Evolutionary conservation across 2,888 invertebrate species (phyloP), one percentile per base, ranked within the genome.

Genomic region (Papilio demoleus): DNA sequence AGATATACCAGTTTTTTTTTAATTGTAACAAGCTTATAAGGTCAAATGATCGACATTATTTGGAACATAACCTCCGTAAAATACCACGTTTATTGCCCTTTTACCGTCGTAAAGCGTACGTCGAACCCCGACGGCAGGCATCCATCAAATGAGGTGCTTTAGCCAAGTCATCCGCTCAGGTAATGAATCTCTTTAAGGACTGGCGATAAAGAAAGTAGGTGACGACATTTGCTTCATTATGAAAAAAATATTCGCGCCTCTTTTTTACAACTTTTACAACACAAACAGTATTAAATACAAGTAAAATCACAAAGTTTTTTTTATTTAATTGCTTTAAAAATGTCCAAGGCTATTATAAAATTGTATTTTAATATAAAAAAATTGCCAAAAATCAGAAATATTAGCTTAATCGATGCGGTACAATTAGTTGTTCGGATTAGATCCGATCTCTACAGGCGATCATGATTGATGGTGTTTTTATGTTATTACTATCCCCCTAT

Each of bases 381-480:
- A 11, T 47, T 5, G n/a, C n/a, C 27, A 31, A 17, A 31, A 56
- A 56, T 56, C 17, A 56, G 4, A n/a, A 12, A n/a, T 82, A 81
- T 83, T 81, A 82, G 74, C 77, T 80, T 80, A 82, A 86, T 86
- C 87, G 84, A 83, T 84, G 83, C 79, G 78, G 78, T 82, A 79
- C 78, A 86, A 90, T 90, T 90, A 89, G 85, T 79, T 80, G 79
- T 74, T 80, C 79, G 75, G 80, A 82, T 81, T 74, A 74, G 72
- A 70, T 67, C 73, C 78, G 77, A 72, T 74, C 75, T 72, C 71
- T 69, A 72, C 77, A 78, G 82, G 75, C 79, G 79, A 83, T 81
- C 86, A 88, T 91, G 91, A 91, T 90, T 88, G 89, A 91, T 91
- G 87, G 74, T 78, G 82, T 81, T 84, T 81, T 84, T 81, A 82